phyloP scores from a whole-genome alignment of 1,140 invertebrate species.

The Drosophila asahinai region DNA sequence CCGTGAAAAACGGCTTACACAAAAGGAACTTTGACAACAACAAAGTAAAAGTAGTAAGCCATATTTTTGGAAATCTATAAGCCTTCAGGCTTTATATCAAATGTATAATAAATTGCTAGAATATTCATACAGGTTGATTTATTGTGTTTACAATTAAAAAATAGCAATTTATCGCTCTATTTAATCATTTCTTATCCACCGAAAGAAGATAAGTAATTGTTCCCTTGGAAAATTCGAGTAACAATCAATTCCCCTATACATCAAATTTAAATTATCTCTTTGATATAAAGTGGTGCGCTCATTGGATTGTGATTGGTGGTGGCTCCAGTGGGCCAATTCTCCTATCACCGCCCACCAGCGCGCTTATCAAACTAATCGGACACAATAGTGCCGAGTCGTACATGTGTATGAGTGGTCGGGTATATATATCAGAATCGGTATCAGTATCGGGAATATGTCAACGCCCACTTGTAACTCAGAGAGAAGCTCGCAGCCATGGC shows the following conservation, averaged over 20 bases:
- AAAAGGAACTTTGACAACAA: background rate
- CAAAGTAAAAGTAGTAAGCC: too few relatives aligned
- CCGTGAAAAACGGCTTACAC: too few relatives aligned
- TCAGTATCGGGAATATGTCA: conserved; percentile 42
- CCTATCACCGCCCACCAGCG: conserved; percentile 32
- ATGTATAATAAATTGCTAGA: background rate
- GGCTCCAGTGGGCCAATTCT: conserved; percentile 18
- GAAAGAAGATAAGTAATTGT: background rate
- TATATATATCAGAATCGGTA: conserved; percentile 31
- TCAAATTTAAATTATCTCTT: conserved; percentile 1
- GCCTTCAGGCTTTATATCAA: background rate
- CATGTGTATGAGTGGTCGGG: conserved; percentile 21
- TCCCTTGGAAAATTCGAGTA: conserved; percentile 1
- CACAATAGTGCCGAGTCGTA: conserved; percentile 12
- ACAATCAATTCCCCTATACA: conserved; percentile 15
- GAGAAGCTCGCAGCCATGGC: conserved; percentile 31
- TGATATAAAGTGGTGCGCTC: conserved; percentile 32
- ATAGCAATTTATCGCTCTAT: background rate
- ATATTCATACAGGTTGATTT: background rate
- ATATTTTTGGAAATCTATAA: background rate
- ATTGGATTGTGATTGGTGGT: conserved; percentile 45
- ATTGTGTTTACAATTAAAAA: conserved; percentile 6
- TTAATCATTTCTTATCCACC: background rate
- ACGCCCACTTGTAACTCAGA: conserved; percentile 67
- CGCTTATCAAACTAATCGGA: conserved; percentile 44